Percentiles rank a stretch among this genome's conserved stretches.
These are phyloP conservation scores for Mungos mungo DNA, from an alignment of 2,113 vertebrate genomes.

Conservation along the genomic window DNA sequence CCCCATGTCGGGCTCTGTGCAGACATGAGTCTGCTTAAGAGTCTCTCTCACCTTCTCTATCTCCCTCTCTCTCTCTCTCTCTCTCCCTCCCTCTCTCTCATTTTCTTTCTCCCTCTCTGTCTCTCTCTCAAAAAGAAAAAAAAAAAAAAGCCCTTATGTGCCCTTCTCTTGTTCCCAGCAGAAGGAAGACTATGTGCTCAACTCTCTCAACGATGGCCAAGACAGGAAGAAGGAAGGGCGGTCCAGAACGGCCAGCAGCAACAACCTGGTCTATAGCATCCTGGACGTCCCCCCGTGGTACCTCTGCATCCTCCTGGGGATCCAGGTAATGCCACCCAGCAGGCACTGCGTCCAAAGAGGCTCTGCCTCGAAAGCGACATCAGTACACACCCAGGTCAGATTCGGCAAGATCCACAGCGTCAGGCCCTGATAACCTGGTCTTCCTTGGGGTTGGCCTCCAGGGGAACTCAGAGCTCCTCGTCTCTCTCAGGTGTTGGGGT, in stretches of 20 bases:
- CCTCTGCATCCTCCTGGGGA: constrained; percentile 94
- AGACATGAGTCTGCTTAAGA: too few species aligned
- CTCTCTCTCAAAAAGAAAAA: too few species aligned
- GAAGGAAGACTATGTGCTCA: not conserved
- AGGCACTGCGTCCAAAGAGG: not conserved
- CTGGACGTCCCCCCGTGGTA: constrained; percentile 94
- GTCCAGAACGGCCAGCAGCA: not conserved
- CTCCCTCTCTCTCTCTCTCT: too few species aligned
- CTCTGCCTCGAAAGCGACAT: not conserved
- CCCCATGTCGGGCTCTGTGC: too few species aligned
- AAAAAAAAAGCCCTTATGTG: not conserved
- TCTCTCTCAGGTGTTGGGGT: not conserved
- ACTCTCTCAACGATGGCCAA: not conserved
- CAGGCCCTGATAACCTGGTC: not conserved
- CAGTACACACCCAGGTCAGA: not conserved
- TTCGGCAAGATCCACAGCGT: not conserved
- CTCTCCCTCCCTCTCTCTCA: too few species aligned
- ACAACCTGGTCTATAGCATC: constrained; percentile 88
- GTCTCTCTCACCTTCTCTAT: too few species aligned
- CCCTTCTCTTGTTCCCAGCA: not conserved
- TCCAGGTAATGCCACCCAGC: constrained; percentile 86
- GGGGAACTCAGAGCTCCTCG: not conserved
- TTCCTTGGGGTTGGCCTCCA: not conserved
- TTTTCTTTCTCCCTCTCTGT: too few species aligned
- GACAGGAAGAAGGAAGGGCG: constrained; percentile 12